Evolutionary conservation across 1,140 invertebrate species (phyloP), one percentile per base, ranked within the genome.

Genomic region (Vanessa atalanta): DNA sequence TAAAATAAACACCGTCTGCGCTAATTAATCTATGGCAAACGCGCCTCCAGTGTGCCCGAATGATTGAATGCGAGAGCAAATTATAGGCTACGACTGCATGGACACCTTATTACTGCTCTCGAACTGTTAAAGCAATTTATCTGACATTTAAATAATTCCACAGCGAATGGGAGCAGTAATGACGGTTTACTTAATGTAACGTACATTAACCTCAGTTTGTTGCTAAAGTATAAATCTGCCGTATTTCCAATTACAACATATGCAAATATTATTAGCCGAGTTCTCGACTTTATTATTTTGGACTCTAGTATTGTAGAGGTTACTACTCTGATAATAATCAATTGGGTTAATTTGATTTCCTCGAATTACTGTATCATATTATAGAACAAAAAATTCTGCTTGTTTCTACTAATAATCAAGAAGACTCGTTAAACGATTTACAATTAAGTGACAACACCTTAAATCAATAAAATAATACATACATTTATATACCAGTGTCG

Each of bases 101-200:
- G 84, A 91, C 88, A 90, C 88, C 89, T 92, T 91, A 92, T 92
- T 92, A 91, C 86, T 73, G 84, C 84, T 84, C 86, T 85, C 84
- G 80, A 88, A 87, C 88, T 89, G 88, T 90, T 91, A 88, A 89
- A 85, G 90, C 85, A 91, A 91, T 91, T 90, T 90, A 91, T 73
- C 90, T 89, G 88, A 92, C 89, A 89, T 92, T 92, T 91, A 92
- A 92, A 91, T 91, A 91, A 90, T 92, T 88, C 83, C 82, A 71
- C 85, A 69, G 82, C 78, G 80, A 89, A 88, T 85, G 86, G 83
- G 80, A 82, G 53, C 53, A 57, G 81, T 89, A 89, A 91, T 87
- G 84, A 79, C 81, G 84, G 82, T 83, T 88, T 89, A 83, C 80
- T 88, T 86, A 87, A 87, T 81, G 77, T 76, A 81, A 83, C 75